Conservation (phyloP, 30 jellyfish, hydroid and myxozoan species). For the Hydractinia symbiolongicarpus region DNA sequence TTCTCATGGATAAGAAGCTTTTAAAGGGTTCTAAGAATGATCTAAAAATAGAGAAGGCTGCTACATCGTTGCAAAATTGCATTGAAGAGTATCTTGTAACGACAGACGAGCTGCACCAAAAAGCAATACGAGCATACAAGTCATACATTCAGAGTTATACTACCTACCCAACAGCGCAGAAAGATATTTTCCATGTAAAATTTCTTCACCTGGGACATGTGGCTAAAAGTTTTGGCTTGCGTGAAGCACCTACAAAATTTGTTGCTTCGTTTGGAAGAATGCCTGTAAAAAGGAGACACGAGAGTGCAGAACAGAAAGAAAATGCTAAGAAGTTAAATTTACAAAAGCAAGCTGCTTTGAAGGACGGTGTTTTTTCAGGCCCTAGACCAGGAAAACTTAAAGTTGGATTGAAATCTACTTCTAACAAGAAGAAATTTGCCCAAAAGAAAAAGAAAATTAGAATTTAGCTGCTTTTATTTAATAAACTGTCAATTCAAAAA, state of each 20-base stretch:
- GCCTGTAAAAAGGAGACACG: constrained; percentile 19
- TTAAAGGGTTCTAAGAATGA: constrained; percentile 36
- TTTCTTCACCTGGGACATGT: constrained; percentile 85
- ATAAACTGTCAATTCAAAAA: too few relatives aligned
- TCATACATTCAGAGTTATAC: constrained; percentile 90
- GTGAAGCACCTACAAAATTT: constrained; percentile 80
- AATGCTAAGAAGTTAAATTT: constrained; percentile 29
- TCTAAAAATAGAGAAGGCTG: constrained; percentile 60
- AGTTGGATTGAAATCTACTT: not conserved
- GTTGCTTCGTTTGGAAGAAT: constrained; percentile 17
- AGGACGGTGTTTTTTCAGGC: constrained; percentile 63
- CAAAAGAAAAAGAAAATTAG: constrained; percentile 12
- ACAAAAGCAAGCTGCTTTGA: constrained; percentile 22
- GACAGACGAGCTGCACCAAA: constrained; percentile 14
- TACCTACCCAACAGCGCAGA: constrained; percentile 65
- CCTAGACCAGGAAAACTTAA: constrained; percentile 63
- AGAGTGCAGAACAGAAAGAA: constrained; percentile 15
- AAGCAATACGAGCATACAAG: constrained; percentile 63
- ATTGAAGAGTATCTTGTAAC: constrained; percentile 42
- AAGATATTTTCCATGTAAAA: constrained; percentile 68
- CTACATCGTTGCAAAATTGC: constrained; percentile 51
- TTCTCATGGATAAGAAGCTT: not conserved
- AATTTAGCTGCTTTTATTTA: not conserved
- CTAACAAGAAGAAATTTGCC: not conserved
- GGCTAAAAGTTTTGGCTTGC: constrained; percentile 86